phyloP scores from a whole-genome alignment of 2,888 invertebrate genomes.

The Sminthurides aquaticus region DNA sequence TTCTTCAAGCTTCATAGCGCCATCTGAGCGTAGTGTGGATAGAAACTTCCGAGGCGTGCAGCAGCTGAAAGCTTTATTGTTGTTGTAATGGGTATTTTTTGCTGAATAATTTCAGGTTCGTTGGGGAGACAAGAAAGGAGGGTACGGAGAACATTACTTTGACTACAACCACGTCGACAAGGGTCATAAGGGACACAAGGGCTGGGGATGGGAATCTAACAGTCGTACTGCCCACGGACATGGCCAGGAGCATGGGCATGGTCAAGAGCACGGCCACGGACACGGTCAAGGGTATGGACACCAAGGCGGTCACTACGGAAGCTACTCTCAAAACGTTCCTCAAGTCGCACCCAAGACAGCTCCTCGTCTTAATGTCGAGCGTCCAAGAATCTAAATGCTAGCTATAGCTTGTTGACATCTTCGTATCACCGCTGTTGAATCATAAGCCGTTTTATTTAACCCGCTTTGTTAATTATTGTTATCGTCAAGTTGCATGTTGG shows the following conservation, averaged over 20 bases:
- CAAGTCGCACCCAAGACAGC: constrained; percentile 6
- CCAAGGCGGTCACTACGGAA: constrained; percentile 9
- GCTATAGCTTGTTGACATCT: no score
- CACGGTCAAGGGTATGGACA: constrained; percentile 11
- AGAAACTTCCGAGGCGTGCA: no score
- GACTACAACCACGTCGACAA: constrained; percentile 44
- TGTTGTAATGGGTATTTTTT: no score
- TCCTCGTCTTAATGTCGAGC: not conserved
- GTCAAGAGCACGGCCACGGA: constrained; percentile 8
- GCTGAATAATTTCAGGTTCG: no score
- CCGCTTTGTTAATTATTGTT: not conserved
- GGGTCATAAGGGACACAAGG: constrained; percentile 23
- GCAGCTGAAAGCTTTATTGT: no score
- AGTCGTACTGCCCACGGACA: constrained; percentile 20
- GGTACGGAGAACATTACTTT: constrained; percentile 43
- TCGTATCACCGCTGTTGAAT: no score
- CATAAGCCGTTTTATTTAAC: not conserved
- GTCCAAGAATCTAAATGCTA: no score
- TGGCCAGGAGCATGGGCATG: constrained; percentile 13
- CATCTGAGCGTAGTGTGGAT: no score
- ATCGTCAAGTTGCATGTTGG: not conserved
- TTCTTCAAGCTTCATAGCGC: no score
- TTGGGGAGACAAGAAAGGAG: constrained; percentile 46
- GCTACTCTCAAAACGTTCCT: constrained; percentile 26
- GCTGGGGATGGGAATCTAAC: constrained; percentile 17